Percentiles rank a stretch among this genome's conserved stretches.
phyloP scores from a whole-genome alignment of 1,140 invertebrate genomes.

The Drosophila tristis region DNA sequence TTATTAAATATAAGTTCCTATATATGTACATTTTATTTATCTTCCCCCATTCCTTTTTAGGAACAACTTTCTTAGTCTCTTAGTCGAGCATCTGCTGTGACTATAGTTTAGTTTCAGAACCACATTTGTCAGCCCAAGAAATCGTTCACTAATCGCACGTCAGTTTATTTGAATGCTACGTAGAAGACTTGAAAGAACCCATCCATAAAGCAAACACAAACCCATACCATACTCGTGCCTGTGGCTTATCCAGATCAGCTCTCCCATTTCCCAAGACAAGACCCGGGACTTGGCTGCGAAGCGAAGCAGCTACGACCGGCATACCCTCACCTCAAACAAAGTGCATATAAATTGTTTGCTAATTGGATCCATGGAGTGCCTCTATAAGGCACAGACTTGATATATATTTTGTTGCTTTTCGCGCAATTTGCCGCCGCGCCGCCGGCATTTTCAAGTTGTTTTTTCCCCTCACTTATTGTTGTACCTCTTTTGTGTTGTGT shows the following conservation, averaged over 20 bases:
- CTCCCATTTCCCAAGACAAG: not conserved
- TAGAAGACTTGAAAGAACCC: no score
- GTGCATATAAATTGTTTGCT: constrained; percentile 52
- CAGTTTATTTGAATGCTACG: no score
- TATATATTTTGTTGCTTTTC: constrained; percentile 37
- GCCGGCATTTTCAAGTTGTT: constrained; percentile 34
- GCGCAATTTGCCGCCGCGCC: constrained; percentile 44
- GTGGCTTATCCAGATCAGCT: constrained; percentile 13
- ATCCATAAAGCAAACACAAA: not conserved
- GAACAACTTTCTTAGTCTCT: no score
- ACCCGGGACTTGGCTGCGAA: not conserved
- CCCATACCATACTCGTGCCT: not conserved
- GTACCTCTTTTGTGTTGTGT: constrained; percentile 24
- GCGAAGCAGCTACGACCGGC: not conserved
- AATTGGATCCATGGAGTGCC: constrained; percentile 40
- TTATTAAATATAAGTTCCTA: no score
- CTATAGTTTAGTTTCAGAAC: no score
- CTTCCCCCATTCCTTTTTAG: no score
- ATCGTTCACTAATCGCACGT: constrained; percentile 43
- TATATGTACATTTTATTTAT: no score
- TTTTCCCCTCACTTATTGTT: constrained; percentile 7
- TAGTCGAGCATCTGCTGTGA: no score
- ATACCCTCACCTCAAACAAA: constrained; percentile 23
- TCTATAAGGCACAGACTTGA: constrained; percentile 28
- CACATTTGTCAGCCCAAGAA: constrained; percentile 3